Percentiles rank a stretch among this genome's conserved stretches.
Conservation (phyloP, 2,888 invertebrate genomes). For the Pardosa pseudoannulata region DNA sequence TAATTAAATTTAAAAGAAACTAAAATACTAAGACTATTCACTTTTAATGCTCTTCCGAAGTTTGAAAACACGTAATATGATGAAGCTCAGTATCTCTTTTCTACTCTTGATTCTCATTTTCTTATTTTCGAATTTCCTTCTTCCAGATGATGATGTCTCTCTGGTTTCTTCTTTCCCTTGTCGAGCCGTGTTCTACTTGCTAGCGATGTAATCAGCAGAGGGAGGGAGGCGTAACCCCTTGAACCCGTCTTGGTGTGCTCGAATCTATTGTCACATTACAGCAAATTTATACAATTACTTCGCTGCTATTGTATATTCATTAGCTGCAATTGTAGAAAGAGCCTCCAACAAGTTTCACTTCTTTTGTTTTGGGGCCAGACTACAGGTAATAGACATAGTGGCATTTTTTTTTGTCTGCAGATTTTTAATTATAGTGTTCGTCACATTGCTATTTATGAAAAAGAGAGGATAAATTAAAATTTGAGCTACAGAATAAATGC, state of each 20-base stretch:
- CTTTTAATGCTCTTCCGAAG: slow-evolving; percentile 4
- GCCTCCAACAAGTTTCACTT: no score
- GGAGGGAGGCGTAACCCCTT: neutral
- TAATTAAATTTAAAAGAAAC: slow-evolving; percentile 25
- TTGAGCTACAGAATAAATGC: no score
- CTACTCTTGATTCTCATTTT: neutral
- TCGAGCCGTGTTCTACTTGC: neutral
- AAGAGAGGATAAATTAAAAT: no score
- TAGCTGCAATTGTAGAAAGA: no score
- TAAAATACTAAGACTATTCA: slow-evolving; percentile 20
- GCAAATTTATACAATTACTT: neutral
- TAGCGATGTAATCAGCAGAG: neutral
- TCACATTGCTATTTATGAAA: no score
- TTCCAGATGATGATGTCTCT: neutral
- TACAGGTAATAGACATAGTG: no score
- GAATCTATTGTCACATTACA: neutral
- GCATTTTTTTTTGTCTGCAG: no score
- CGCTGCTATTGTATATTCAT: no score
- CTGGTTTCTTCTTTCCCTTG: neutral
- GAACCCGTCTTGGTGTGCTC: neutral
- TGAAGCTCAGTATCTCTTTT: neutral
- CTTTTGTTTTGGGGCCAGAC: no score
- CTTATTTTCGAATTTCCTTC: slow-evolving; percentile 1
- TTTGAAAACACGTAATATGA: slow-evolving; percentile 19
- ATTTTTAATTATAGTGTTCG: no score